Conservation (phyloP, 2,113 vertebrate genomes). For the Hemiprocne comata region DNA sequence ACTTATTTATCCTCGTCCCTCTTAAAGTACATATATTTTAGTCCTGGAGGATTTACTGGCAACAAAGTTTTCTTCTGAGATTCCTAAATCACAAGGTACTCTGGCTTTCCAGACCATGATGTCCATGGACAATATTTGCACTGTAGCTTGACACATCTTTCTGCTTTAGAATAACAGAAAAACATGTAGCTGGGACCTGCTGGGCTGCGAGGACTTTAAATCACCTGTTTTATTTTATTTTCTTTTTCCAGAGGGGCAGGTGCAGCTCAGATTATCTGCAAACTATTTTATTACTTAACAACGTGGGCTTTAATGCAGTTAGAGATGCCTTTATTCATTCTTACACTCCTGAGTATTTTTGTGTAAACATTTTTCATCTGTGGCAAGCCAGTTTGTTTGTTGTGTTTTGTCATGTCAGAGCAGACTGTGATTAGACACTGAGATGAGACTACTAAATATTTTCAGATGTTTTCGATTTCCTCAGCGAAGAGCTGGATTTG, state of each 20-base stretch:
- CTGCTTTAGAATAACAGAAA: slow-evolving; percentile 55
- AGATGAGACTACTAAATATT: slow-evolving; percentile 75
- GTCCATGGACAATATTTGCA: slow-evolving; percentile 49
- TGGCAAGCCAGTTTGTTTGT: slow-evolving; percentile 75
- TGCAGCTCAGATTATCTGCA: slow-evolving; percentile 52
- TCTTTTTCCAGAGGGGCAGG: slow-evolving; percentile 28
- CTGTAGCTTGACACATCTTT: slow-evolving; percentile 55
- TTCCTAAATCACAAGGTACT: slow-evolving; percentile 53
- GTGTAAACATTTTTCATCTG: slow-evolving; percentile 74
- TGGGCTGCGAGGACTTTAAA: slow-evolving; percentile 16
- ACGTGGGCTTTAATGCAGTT: background rate
- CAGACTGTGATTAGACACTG: slow-evolving; percentile 69
- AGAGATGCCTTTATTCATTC: slow-evolving; percentile 41
- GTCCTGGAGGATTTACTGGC: slow-evolving; percentile 35
- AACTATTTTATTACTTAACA: slow-evolving; percentile 33
- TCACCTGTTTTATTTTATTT: slow-evolving; percentile 15
- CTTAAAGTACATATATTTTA: slow-evolving; percentile 25
- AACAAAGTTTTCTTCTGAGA: slow-evolving; percentile 49
- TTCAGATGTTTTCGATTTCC: slow-evolving; percentile 85
- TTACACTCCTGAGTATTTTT: slow-evolving; percentile 71
- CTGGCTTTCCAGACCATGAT: slow-evolving; percentile 16
- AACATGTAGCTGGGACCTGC: slow-evolving; percentile 29
- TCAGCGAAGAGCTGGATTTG: slow-evolving; percentile 76
- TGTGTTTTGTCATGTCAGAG: slow-evolving; percentile 75
- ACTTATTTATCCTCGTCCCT: slow-evolving; percentile 8